Evolutionary conservation across 2,113 vertebrate genomes (phyloP).

Genomic region (Tamias sibiricus): DNA sequence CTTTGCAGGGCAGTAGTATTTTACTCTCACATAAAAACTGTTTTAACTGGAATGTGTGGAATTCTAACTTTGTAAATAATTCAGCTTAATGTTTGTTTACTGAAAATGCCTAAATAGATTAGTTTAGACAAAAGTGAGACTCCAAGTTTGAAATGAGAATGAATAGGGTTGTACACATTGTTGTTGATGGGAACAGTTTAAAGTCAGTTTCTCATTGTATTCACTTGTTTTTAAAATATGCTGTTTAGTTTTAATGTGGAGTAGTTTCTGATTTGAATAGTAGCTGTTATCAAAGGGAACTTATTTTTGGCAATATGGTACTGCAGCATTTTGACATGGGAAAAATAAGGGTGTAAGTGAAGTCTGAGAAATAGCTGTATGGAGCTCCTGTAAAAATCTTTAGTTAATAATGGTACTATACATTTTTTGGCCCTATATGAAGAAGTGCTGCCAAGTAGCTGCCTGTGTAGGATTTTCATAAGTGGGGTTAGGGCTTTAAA

Average conservation of each 20-base stretch:
- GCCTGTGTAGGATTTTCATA: not conserved
- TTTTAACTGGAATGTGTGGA: constrained; percentile 76
- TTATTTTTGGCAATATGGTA: not conserved
- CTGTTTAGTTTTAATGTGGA: not conserved
- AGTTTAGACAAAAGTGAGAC: constrained; percentile 48
- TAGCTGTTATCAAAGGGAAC: not conserved
- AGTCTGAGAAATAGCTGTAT: not conserved
- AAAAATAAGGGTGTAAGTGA: not conserved
- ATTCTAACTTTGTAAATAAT: constrained; percentile 76
- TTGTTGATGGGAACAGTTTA: not conserved
- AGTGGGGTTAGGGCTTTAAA: not conserved
- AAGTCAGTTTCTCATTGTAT: not conserved
- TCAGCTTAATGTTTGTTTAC: constrained; percentile 77
- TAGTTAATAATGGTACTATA: not conserved
- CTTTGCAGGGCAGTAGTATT: constrained; percentile 38
- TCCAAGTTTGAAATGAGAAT: constrained; percentile 53
- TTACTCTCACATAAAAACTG: constrained; percentile 62
- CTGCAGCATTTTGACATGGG: not conserved
- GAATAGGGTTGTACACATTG: not conserved
- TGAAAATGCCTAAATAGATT: constrained; percentile 74
- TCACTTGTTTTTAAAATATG: not conserved
- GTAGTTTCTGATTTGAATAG: not conserved
- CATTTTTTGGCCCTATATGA: not conserved
- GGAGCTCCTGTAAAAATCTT: not conserved
- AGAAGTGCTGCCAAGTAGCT: not conserved